These are phyloP conservation scores for Eurosta solidaginis DNA, from an alignment of 1,140 invertebrate genomes.

Conservation along the genomic window DNA sequence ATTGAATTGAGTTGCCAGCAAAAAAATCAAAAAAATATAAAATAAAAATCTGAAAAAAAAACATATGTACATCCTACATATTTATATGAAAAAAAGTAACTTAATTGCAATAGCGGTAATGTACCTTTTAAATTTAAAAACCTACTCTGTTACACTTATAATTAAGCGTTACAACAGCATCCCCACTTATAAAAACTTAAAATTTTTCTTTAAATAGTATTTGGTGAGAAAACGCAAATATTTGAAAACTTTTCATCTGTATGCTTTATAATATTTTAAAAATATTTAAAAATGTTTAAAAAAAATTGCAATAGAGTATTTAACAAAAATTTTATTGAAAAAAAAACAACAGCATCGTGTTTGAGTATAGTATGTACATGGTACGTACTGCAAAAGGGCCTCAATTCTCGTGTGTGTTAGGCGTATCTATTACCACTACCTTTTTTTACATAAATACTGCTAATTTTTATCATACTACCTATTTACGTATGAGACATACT, in stretches of 20 bases:
- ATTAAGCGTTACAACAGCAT: too few relatives aligned
- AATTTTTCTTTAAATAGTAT: too few relatives aligned
- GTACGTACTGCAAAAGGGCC: not conserved
- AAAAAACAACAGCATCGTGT: not conserved
- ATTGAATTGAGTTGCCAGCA: not conserved
- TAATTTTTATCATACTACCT: not conserved
- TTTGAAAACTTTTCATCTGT: too few relatives aligned
- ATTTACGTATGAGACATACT: not conserved
- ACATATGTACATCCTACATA: not conserved
- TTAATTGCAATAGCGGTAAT: not conserved
- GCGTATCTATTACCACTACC: not conserved
- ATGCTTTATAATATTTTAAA: too few relatives aligned
- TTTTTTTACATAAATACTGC: conserved; percentile 25
- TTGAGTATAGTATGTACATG: not conserved
- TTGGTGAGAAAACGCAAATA: too few relatives aligned
- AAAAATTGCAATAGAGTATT: not conserved
- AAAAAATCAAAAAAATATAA: conserved; percentile 24
- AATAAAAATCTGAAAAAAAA: not conserved
- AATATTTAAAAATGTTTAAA: too few relatives aligned
- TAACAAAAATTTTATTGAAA: not conserved
- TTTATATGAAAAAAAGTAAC: not conserved
- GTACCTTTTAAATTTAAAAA: too few relatives aligned
- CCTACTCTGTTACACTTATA: too few relatives aligned
- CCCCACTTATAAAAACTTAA: too few relatives aligned
- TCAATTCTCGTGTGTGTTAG: conserved; percentile 1